Percentiles rank a stretch among this genome's conserved stretches.
Conservation (phyloP, 2,797 vertebrate genomes). For the Propithecus perrieri region DNA sequence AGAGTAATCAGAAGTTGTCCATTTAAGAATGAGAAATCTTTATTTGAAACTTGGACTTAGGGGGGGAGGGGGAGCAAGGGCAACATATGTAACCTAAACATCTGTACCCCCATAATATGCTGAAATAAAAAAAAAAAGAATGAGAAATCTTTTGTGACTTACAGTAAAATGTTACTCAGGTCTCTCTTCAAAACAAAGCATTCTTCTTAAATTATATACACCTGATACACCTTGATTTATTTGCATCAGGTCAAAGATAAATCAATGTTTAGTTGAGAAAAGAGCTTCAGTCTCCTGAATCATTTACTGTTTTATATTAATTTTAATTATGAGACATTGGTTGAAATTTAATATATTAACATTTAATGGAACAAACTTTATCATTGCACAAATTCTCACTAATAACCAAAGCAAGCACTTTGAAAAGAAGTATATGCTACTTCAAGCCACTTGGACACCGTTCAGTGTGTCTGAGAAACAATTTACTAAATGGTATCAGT, state of each 20-base stretch:
- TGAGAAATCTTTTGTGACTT: slow-evolving; percentile 27
- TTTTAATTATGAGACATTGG: neutral
- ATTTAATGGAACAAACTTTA: neutral
- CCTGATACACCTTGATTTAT: neutral
- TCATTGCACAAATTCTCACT: neutral
- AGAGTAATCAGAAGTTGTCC: neutral
- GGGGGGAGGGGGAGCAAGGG: too few relatives aligned
- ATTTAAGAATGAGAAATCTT: slow-evolving; percentile 27
- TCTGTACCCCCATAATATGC: too few relatives aligned
- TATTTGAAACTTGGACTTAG: neutral
- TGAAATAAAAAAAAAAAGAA: neutral
- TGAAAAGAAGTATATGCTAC: neutral
- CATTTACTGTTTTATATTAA: neutral
- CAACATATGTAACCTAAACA: too few relatives aligned
- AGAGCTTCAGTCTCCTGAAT: neutral
- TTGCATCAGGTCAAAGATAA: neutral
- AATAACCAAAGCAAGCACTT: neutral
- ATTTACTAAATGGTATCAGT: neutral
- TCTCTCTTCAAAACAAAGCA: slow-evolving; percentile 24
- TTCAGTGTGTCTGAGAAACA: neutral
- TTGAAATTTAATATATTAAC: neutral
- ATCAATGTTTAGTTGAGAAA: slow-evolving; percentile 24
- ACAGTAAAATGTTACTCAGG: neutral
- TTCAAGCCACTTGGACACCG: neutral
- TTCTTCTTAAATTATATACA: neutral